These are phyloP conservation scores for Drosophila punjabiensis DNA, from an alignment of 1,140 invertebrate species.

Conservation along the genomic window DNA sequence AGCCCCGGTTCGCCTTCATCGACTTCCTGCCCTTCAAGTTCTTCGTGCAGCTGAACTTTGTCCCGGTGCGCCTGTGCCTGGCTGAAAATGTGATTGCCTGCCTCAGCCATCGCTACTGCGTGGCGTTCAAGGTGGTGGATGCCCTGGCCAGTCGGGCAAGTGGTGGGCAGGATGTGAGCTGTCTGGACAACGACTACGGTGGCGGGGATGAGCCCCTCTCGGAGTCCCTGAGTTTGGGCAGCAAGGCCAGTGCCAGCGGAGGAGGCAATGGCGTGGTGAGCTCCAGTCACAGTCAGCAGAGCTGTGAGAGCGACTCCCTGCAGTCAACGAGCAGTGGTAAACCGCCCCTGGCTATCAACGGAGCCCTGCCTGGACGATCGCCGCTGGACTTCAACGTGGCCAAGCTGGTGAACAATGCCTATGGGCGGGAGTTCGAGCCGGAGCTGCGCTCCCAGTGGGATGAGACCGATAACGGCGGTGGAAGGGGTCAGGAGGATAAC, in stretches of 20 bases:
- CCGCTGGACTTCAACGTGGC: slow-evolving; percentile 82
- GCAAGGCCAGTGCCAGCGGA: slow-evolving; percentile 70
- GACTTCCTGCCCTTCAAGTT: slow-evolving; percentile 84
- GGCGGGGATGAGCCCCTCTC: slow-evolving; percentile 70
- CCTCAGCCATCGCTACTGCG: slow-evolving; percentile 78
- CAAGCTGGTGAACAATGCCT: slow-evolving; percentile 73
- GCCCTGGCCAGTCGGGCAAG: slow-evolving; percentile 54
- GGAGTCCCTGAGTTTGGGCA: slow-evolving; percentile 73
- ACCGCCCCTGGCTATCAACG: slow-evolving; percentile 33
- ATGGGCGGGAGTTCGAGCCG: slow-evolving; percentile 77
- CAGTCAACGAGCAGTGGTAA: slow-evolving; percentile 76
- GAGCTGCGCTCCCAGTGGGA: slow-evolving; percentile 82
- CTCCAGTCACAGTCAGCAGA: slow-evolving; percentile 76
- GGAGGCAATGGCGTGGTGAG: slow-evolving; percentile 45
- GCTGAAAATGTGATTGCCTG: slow-evolving; percentile 83
- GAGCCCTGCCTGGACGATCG: slow-evolving; percentile 65
- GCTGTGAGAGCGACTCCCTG: slow-evolving; percentile 80
- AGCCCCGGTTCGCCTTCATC: slow-evolving; percentile 79
- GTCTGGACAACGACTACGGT: slow-evolving; percentile 73
- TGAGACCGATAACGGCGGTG: slow-evolving; percentile 52
- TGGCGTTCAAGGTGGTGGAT: slow-evolving; percentile 81
- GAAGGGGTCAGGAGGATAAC: slow-evolving; percentile 47
- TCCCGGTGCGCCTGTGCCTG: slow-evolving; percentile 70
- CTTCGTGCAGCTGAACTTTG: slow-evolving; percentile 80
- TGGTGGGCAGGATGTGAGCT: slow-evolving; percentile 49